These are phyloP conservation scores for Eristalis tenax DNA, from an alignment of 2,888 invertebrate species.

Conservation along the genomic window DNA sequence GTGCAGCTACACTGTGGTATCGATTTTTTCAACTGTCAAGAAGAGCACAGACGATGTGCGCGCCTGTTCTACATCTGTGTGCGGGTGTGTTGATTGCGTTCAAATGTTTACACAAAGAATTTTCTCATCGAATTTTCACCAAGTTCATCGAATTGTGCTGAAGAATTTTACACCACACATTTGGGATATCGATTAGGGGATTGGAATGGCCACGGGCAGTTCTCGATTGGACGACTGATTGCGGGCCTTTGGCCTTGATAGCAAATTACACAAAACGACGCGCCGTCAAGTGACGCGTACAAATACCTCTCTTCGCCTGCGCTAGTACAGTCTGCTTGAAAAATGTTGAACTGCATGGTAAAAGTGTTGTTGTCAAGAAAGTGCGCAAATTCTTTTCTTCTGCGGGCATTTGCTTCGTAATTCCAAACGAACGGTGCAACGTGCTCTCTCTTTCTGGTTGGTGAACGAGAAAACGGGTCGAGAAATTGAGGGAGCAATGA, in stretches of 20 bases:
- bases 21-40: constrained; percentile 20
- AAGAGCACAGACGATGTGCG: constrained; percentile 8
- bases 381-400: background rate
- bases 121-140: background rate
- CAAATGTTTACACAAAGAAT: constrained; percentile 44
- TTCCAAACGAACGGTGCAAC: too few relatives aligned
- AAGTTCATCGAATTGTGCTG: background rate
- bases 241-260: background rate
- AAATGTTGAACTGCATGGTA: background rate
- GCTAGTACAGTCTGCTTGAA: background rate
- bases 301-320: background rate
- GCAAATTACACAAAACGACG: background rate
- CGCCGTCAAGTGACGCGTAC: background rate
- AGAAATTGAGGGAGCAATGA: too few relatives aligned
- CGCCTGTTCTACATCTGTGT: background rate
- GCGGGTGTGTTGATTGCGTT: background rate
- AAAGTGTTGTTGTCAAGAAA: background rate
- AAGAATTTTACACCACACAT: background rate
- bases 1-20: constrained; percentile 19
- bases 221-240: background rate
- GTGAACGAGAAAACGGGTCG: too few relatives aligned
- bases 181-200: background rate
- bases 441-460: too few relatives aligned
- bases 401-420: background rate
- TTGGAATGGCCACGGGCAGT: background rate